These are phyloP conservation scores for Azemiops feae DNA, from an alignment of 2,113 vertebrate genomes.

Conservation along the genomic window DNA sequence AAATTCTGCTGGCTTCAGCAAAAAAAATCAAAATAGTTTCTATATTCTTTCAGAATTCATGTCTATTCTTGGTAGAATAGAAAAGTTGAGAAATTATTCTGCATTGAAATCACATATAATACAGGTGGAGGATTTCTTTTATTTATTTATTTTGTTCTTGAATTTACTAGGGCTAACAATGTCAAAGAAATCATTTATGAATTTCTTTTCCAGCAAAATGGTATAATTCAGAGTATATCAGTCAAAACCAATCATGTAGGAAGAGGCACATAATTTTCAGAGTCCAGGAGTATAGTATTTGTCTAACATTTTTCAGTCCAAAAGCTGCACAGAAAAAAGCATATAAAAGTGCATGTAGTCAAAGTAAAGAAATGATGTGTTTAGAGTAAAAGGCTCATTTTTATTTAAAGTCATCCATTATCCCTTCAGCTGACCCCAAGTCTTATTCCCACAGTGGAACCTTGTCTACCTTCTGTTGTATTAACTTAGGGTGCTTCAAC, in stretches of 20 bases:
- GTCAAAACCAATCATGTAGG: neutral
- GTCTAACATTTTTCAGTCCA: neutral
- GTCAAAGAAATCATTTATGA: neutral
- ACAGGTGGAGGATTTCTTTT: neutral
- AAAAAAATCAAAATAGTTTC: neutral
- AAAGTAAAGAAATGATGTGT: neutral
- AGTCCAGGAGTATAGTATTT: neutral
- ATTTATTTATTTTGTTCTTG: neutral
- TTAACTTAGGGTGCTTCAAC: neutral
- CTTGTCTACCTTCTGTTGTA: neutral
- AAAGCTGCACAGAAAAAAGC: neutral
- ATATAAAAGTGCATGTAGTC: neutral
- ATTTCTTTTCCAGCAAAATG: neutral
- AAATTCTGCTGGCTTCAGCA: neutral
- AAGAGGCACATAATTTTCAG: neutral
- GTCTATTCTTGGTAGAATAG: neutral
- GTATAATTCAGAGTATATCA: neutral
- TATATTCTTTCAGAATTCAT: neutral
- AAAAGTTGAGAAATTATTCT: neutral
- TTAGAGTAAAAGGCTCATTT: neutral
- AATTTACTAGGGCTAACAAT: neutral
- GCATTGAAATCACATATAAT: neutral
- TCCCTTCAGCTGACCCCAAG: neutral
- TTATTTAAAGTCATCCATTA: neutral
- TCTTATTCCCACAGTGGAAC: neutral